phyloP scores from a whole-genome alignment of 2,888 invertebrate species.

The Agrilus biguttatus region DNA sequence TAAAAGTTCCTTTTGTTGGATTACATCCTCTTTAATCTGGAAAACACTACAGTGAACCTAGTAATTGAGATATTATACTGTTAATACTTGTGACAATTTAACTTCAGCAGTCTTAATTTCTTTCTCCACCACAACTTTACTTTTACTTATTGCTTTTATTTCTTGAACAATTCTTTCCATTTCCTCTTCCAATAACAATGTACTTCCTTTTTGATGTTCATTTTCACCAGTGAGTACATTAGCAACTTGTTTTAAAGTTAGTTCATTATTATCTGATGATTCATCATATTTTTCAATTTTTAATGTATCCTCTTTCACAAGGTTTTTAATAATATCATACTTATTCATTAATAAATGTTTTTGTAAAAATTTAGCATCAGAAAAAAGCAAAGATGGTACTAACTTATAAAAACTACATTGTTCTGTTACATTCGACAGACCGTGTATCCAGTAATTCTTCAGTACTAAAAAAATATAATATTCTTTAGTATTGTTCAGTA shows the following conservation, averaged over 20 bases:
- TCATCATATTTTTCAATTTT: constrained; percentile 14
- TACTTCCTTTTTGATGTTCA: neutral
- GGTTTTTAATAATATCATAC: constrained; percentile 4
- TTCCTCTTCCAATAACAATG: neutral
- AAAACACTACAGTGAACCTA: constrained; percentile 3
- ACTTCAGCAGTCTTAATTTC: constrained; percentile 8
- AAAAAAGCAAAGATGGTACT: constrained; percentile 24
- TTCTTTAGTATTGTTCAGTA: too few species aligned
- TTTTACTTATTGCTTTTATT: neutral
- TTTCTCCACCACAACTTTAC: constrained; percentile 2
- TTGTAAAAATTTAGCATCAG: constrained; percentile 15
- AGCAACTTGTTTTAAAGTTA: constrained; percentile 6
- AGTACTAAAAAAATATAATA: constrained; percentile 18
- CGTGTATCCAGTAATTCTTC: constrained; percentile 25
- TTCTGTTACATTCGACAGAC: constrained; percentile 24
- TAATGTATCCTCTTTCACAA: constrained; percentile 21
- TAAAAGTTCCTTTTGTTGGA: constrained; percentile 30
- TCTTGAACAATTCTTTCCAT: neutral
- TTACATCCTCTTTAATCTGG: constrained; percentile 17
- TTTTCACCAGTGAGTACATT: constrained; percentile 6
- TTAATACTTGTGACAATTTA: constrained; percentile 7
- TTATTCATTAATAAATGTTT: constrained; percentile 7
- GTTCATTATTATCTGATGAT: constrained; percentile 4
- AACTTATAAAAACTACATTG: constrained; percentile 23
- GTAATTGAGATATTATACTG: neutral